Evolutionary conservation across 2,797 vertebrate species (phyloP).

Genomic region (Myotis planiceps): DNA sequence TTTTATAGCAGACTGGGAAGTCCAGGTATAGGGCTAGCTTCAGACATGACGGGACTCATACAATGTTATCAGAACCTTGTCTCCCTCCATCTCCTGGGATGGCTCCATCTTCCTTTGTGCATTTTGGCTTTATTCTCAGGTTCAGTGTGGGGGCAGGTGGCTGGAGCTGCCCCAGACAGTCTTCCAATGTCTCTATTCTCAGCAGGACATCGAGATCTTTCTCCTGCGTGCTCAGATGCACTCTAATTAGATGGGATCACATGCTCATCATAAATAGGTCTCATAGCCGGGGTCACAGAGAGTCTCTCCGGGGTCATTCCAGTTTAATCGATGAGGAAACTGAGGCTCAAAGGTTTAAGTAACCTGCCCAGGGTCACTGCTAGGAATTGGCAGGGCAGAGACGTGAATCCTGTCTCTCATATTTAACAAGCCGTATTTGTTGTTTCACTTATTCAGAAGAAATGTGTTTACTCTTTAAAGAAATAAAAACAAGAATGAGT

Average conservation of each 20-base stretch:
- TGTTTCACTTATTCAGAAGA: conserved; percentile 42
- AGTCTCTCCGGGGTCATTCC: not conserved
- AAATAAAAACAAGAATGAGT: conserved; percentile 44
- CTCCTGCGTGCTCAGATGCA: conserved; percentile 15
- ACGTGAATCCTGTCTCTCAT: not conserved
- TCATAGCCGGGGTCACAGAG: not conserved
- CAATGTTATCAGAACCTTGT: not conserved
- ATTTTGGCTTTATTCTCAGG: conserved; percentile 45
- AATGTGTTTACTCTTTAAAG: conserved; percentile 53
- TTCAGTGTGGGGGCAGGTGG: not conserved
- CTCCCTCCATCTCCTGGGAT: not conserved
- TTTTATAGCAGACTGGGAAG: not conserved
- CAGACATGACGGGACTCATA: not conserved
- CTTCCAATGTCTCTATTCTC: conserved; percentile 20
- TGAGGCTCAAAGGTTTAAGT: not conserved
- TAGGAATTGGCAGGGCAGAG: not conserved
- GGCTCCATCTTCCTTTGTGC: not conserved
- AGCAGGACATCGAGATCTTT: conserved; percentile 13
- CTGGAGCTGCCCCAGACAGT: not conserved
- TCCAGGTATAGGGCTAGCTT: not conserved
- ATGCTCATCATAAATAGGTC: not conserved
- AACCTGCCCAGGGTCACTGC: not conserved
- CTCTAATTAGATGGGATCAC: not conserved
- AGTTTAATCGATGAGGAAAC: not conserved
- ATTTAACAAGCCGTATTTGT: conserved; percentile 12